A percentile compares a stretch with the other conserved stretches of the same genome.
Evolutionary conservation across 2,797 vertebrate species (phyloP).

Genomic region (Taenioides sp.): DNA sequence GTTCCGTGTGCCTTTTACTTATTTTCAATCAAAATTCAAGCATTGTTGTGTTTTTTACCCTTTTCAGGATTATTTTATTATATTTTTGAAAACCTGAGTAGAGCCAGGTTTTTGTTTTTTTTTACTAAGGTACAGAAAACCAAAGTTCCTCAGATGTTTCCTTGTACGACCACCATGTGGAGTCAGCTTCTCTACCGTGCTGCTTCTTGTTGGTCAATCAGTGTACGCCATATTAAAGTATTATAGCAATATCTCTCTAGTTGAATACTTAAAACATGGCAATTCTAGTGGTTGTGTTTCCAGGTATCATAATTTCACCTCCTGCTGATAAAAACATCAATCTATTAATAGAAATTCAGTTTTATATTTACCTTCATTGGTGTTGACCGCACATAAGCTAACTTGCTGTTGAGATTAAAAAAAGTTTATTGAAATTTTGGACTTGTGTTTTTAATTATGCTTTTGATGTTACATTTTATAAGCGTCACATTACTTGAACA

Average conservation of each 20-base stretch:
- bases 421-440: conserved; percentile 73
- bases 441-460: neutral
- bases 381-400: conserved; percentile 88
- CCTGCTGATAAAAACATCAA: conserved; percentile 72
- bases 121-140: conserved; percentile 84
- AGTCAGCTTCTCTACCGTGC: conserved; percentile 66
- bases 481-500: no score
- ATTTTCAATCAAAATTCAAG: conserved; percentile 76
- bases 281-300: conserved; percentile 80
- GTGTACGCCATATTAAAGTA: conserved; percentile 87
- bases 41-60: conserved; percentile 52
- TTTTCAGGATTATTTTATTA: conserved; percentile 48
- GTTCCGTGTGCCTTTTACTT: conserved; percentile 89
- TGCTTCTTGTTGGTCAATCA: conserved; percentile 70
- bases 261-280: conserved; percentile 76
- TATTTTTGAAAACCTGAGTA: conserved; percentile 57
- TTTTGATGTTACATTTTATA: no score
- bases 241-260: conserved; percentile 97
- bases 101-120: conserved; percentile 76
- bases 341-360: conserved; percentile 75
- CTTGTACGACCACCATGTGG: conserved; percentile 73
- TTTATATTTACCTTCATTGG: conserved; percentile 79
- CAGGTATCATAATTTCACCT: conserved; percentile 77
- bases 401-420: conserved; percentile 85
- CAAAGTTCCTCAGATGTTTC: conserved; percentile 91